Evolutionary conservation across 2,888 invertebrate species (phyloP), one percentile per base, ranked within the genome.

Genomic region (Oscheius sp.): DNA sequence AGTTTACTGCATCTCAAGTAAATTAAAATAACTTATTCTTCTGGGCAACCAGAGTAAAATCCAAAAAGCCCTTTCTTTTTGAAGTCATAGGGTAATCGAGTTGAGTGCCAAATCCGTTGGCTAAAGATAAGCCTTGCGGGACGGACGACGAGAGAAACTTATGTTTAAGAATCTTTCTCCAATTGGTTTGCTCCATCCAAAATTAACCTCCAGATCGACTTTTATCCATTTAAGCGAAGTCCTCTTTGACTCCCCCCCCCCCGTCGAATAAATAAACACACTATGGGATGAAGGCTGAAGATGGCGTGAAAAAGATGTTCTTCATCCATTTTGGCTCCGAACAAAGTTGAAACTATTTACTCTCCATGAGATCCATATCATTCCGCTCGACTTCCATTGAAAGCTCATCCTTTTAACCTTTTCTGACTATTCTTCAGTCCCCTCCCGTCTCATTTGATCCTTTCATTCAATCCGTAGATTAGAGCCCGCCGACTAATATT

Each of bases 381-480:
- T 50, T 50, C 26, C 4, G 20, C 41, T 41, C 41, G 14, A 14
- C 20, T 20, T 41, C 41, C 41, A 17, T 2, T 41, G n/a, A n/a
- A n/a, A n/a, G n/a, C n/a, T 41, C 12, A 6, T 41, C 36, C 36
- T 14, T 36, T 14, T 36, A 36, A 36, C 14, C 36, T 9, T 36
- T 36, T 36, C 14, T 36, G 8, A 8, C 36, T 36, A 36, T 36
- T 36, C 36, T 36, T 36, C 36, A 36, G 14, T 36, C 36, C 36
- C 36, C 36, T 9, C 36, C 36, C 8, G 36, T 32, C 36, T 33
- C 54, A 12, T 54, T 36, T 54, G 54, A 59, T 59, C 59, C 44
- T 59, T 59, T n/a, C 59, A 41, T 41, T 44, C 59, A 54, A 54
- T n/a, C n/a, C 54, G 30, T 24, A 44, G 59, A 59, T 59, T 59